Conservation (phyloP, 2,113 vertebrate genomes). For the Parus major region DNA sequence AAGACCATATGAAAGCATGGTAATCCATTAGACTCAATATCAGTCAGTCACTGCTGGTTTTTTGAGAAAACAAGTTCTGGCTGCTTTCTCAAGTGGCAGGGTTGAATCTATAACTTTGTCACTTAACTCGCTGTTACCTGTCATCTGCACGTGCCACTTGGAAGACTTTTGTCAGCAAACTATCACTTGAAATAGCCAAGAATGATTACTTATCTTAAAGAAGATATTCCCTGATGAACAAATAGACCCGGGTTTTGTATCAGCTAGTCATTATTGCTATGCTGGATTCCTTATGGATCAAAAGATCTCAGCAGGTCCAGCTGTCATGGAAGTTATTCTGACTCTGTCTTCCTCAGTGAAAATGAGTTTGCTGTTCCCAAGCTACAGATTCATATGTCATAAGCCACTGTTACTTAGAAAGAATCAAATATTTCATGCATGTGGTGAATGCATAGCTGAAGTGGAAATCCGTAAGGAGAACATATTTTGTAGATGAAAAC, state of each 20-base stretch:
- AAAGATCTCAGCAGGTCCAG: not conserved
- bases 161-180: not conserved
- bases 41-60: not conserved
- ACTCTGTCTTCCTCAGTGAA: not conserved
- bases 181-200: not conserved
- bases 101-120: not conserved
- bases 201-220: not conserved
- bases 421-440: fast-evolving
- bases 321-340: not conserved
- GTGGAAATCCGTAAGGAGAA: not conserved
- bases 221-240: not conserved
- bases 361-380: not conserved
- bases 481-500: not conserved
- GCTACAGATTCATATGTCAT: not conserved
- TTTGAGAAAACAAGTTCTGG: not conserved
- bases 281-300: not conserved
- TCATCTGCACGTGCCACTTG: not conserved
- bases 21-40: not conserved
- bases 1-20: not conserved
- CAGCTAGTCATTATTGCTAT: not conserved
- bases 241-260: not conserved
- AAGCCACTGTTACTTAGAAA: not conserved
- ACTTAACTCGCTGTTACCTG: not conserved
- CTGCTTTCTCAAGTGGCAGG: not conserved
- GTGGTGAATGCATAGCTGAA: not conserved